These are phyloP conservation scores for Chascanopsetta lugubris DNA, from an alignment of 2,113 vertebrate genomes.

Conservation along the genomic window DNA sequence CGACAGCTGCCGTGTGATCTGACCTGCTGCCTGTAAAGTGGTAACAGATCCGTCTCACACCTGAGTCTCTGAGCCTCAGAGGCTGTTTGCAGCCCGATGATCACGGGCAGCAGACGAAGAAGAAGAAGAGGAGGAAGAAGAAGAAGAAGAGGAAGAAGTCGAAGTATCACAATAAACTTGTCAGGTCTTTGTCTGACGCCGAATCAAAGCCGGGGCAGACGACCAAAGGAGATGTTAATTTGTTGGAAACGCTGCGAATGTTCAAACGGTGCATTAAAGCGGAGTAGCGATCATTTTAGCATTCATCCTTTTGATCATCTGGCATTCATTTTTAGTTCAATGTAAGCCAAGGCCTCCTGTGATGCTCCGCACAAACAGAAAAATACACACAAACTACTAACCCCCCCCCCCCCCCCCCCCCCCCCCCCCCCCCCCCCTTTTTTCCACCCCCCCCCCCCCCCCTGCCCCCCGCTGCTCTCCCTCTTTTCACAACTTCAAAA, in stretches of 20 bases:
- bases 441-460: background rate
- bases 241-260: conserved; percentile 49
- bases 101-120: too few relatives aligned
- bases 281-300: conserved; percentile 40
- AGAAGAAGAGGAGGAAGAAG: too few relatives aligned
- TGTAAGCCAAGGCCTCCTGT: conserved; percentile 73
- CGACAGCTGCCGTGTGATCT: background rate
- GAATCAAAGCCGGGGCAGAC: conserved; percentile 23
- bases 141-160: too few relatives aligned
- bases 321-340: conserved; percentile 52
- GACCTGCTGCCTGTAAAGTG: conserved; percentile 1
- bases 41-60: background rate
- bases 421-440: conserved; percentile 1
- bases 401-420: background rate
- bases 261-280: conserved; percentile 53
- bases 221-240: conserved; percentile 59
- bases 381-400: conserved; percentile 35
- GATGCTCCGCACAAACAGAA: conserved; percentile 43
- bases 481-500: conserved; percentile 25
- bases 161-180: conserved; percentile 11
- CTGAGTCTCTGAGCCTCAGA: background rate
- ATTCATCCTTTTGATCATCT: conserved; percentile 71
- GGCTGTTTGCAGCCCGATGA: conserved; percentile 18
- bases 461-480: conserved; percentile 7
- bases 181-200: conserved; percentile 32